Conservation (phyloP, 2,888 invertebrate species). For the Parthenolecanium corni region DNA sequence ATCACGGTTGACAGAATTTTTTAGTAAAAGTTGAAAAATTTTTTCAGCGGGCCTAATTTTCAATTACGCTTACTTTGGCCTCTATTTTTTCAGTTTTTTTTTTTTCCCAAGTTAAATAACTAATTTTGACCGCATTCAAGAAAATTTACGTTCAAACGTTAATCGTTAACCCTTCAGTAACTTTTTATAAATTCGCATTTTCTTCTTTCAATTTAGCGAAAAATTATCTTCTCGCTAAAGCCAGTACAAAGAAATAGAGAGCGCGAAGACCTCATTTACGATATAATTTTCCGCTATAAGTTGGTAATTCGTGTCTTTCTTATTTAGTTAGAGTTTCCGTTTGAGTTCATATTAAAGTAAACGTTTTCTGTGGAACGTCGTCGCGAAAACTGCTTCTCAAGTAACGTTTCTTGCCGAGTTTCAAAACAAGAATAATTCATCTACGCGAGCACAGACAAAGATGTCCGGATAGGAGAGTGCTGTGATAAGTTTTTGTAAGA, state of each 20-base stretch:
- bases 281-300: conserved; percentile 19
- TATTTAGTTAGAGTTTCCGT: conserved; percentile 21
- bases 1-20: too few species aligned
- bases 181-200: conserved; percentile 2
- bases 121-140: conserved; percentile 10
- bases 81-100: too few species aligned
- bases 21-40: too few species aligned
- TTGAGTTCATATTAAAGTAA: conserved; percentile 27
- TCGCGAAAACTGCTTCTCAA: conserved; percentile 27
- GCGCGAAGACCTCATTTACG: conserved; percentile 14
- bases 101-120: not conserved
- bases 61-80: too few species aligned
- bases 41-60: too few species aligned
- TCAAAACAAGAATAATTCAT: conserved; percentile 7
- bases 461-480: too few species aligned
- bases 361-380: conserved; percentile 21
- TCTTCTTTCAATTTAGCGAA: conserved; percentile 7
- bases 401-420: conserved; percentile 9
- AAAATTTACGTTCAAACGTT: too few species aligned
- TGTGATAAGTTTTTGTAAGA: too few species aligned
- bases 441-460: not conserved
- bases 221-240: conserved; percentile 9
- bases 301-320: conserved; percentile 24
- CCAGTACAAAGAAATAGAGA: conserved; percentile 3
- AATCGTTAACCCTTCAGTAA: conserved; percentile 13